These are phyloP conservation scores for Dilophus febrilis DNA, from an alignment of 2,888 invertebrate genomes.

Conservation along the genomic window DNA sequence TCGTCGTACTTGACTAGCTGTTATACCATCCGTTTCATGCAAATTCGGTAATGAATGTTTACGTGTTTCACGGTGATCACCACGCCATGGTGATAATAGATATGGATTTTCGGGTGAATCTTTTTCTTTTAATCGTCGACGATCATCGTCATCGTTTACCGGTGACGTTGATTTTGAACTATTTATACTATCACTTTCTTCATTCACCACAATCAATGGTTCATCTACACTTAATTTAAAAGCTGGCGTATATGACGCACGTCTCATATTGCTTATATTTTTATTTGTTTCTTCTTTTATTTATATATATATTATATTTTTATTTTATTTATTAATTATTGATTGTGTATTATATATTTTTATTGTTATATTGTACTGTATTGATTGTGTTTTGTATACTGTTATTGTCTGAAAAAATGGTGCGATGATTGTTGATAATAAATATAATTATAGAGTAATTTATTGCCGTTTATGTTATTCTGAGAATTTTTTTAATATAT, in stretches of 20 bases:
- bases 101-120: conserved; percentile 70
- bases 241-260: conserved; percentile 47
- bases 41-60: conserved; percentile 74
- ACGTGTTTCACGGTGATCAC: conserved; percentile 52
- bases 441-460: no score
- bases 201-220: conserved; percentile 71
- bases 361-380: no score
- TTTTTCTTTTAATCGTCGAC: conserved; percentile 35
- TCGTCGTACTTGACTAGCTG: conserved; percentile 70
- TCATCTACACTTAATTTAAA: conserved; percentile 42
- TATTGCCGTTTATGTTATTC: no score
- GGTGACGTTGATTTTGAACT: conserved; percentile 35
- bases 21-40: conserved; percentile 68
- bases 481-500: no score
- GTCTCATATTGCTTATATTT: conserved; percentile 54
- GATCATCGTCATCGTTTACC: conserved; percentile 24
- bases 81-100: conserved; percentile 62
- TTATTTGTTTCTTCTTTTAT: no score
- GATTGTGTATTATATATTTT: no score
- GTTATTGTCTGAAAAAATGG: no score
- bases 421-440: no score
- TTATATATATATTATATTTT: no score
- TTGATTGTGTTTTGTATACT: no score
- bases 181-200: conserved; percentile 41
- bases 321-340: no score